A percentile compares a stretch with the other conserved stretches of the same genome.
phyloP scores from a whole-genome alignment of 2,113 vertebrate species.

The Gymnorhina tibicen region DNA sequence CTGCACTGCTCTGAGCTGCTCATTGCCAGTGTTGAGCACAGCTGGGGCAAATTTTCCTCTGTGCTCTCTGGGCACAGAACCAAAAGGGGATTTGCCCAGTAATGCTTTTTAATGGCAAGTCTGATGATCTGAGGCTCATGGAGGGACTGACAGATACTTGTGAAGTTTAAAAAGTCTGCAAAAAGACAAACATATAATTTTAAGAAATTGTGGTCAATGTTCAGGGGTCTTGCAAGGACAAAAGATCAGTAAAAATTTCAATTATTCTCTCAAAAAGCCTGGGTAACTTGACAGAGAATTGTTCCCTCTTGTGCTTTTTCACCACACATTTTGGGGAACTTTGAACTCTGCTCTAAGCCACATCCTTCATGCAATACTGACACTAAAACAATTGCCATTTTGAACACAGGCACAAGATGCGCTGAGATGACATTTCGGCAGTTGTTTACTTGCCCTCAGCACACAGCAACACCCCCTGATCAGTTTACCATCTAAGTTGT shows the following conservation, averaged over 20 bases:
- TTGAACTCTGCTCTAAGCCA: background rate
- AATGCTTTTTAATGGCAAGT: background rate
- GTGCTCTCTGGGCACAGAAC: background rate
- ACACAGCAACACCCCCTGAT: background rate
- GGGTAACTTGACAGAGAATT: background rate
- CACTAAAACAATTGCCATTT: background rate
- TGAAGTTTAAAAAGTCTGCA: background rate
- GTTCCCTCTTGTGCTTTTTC: background rate
- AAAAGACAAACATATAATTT: background rate
- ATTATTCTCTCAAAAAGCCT: background rate
- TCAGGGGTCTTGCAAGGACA: background rate
- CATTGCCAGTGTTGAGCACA: background rate
- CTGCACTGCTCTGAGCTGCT: background rate
- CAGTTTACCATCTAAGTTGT: background rate
- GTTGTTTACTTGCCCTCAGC: background rate
- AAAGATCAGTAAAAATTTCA: background rate
- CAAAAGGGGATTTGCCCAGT: background rate
- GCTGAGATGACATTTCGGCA: background rate
- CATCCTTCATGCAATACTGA: background rate
- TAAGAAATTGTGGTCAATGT: background rate
- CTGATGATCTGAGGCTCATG: background rate
- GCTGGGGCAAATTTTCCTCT: background rate
- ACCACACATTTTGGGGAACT: background rate
- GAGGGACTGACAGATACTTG: background rate
- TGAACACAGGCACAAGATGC: background rate